These are phyloP conservation scores for Telmatochromis sp. DNA, from an alignment of 2,113 vertebrate genomes.

Conservation along the genomic window DNA sequence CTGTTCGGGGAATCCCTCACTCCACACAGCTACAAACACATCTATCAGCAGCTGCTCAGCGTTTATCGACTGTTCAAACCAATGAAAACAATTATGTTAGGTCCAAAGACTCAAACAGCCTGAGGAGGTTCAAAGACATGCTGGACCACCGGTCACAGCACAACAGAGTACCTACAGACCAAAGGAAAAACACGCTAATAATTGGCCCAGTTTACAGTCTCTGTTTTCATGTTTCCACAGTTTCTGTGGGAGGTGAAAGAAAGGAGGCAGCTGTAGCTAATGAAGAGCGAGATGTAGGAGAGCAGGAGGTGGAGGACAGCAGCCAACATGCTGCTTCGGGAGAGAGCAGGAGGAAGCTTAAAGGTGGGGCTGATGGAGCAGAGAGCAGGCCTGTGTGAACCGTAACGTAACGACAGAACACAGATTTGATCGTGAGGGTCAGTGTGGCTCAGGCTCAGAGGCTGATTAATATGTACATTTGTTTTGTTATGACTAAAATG, in stretches of 20 bases:
- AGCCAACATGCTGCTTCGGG: accelerated
- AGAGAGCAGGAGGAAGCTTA: neutral
- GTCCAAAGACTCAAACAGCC: neutral
- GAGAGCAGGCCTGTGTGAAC: neutral
- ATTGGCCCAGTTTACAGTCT: neutral
- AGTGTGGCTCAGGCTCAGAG: accelerated
- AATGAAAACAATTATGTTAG: accelerated
- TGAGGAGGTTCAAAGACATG: neutral
- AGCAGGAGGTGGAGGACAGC: neutral
- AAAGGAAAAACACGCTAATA: neutral
- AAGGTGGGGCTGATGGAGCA: neutral
- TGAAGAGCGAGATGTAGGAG: neutral
- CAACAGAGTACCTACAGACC: neutral
- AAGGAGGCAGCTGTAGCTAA: neutral
- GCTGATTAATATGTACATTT: accelerated
- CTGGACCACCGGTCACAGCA: neutral
- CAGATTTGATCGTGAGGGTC: accelerated
- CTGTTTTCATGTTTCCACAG: neutral
- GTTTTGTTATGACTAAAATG: neutral
- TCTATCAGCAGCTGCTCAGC: neutral
- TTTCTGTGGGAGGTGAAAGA: neutral
- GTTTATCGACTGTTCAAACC: neutral
- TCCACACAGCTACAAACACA: neutral
- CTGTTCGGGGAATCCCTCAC: neutral
- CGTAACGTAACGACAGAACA: accelerated